Evolutionary conservation across 1,140 invertebrate genomes (phyloP).

Genomic region (Rhagoletis zephyria): DNA sequence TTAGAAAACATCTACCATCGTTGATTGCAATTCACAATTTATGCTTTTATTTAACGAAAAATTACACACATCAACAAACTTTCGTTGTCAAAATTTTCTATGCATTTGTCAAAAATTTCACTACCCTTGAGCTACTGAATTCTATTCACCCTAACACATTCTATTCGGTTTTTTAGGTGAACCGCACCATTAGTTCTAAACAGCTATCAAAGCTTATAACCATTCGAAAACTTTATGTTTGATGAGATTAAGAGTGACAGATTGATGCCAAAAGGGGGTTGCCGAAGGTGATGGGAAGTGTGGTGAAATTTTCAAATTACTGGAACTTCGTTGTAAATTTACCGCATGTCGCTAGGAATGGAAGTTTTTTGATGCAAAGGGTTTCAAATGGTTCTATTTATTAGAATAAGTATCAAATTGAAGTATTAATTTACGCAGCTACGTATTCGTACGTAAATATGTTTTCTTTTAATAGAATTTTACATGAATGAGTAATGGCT

Average conservation of each 20-base stretch:
- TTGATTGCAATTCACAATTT: too few species aligned
- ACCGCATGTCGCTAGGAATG: neutral
- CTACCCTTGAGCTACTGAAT: neutral
- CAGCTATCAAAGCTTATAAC: neutral
- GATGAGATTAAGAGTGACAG: neutral
- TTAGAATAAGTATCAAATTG: slow-evolving; percentile 33
- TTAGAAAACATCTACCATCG: too few species aligned
- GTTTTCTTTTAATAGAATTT: neutral
- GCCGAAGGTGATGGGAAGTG: neutral
- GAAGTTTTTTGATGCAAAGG: neutral
- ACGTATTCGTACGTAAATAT: neutral
- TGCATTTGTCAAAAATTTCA: too few species aligned
- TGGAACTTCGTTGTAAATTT: too few species aligned
- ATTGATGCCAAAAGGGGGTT: neutral
- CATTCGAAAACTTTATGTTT: neutral
- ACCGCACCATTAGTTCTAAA: neutral
- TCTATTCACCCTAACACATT: neutral
- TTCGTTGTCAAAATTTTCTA: too few species aligned
- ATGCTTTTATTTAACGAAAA: too few species aligned
- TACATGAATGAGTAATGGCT: neutral
- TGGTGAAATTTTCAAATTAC: too few species aligned
- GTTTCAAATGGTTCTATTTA: neutral
- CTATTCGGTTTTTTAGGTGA: neutral
- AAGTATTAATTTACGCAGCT: neutral
- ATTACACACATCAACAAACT: too few species aligned